phyloP scores from a whole-genome alignment of 2,113 vertebrate species.

The Vulpes vulpes region DNA sequence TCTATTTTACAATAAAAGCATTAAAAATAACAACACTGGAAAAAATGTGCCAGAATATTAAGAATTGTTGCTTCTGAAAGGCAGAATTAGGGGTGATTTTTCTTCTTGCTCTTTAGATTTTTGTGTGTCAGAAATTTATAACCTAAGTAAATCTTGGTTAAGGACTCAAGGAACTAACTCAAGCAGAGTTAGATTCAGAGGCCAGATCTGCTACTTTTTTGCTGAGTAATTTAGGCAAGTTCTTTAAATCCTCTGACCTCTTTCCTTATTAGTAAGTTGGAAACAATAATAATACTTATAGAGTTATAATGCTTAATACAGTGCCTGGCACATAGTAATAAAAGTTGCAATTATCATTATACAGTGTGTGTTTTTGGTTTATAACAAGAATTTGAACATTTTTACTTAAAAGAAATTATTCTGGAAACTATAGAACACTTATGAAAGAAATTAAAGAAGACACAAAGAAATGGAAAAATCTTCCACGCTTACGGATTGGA shows the following conservation, averaged over 20 bases:
- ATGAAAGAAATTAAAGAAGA: not conserved
- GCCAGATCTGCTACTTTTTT: conserved; percentile 8
- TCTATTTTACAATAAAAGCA: not conserved
- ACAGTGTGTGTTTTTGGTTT: not conserved
- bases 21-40: not conserved
- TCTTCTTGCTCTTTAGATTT: conserved; percentile 9
- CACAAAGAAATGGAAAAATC: not conserved
- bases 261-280: conserved; percentile 38
- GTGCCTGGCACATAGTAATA: not conserved
- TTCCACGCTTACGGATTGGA: not conserved
- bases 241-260: conserved; percentile 6
- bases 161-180: conserved; percentile 28
- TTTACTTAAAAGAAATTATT: conserved; percentile 54
- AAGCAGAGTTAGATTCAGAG: conserved; percentile 21
- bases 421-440: not conserved
- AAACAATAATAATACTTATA: not conserved
- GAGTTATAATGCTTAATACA: not conserved
- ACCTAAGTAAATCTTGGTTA: conserved; percentile 42
- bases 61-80: conserved; percentile 56
- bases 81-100: not conserved
- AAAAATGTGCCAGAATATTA: conserved; percentile 22
- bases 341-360: not conserved
- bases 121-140: conserved; percentile 43
- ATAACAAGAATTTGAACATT: conserved; percentile 35
- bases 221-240: conserved; percentile 28